These are phyloP conservation scores for Conopomorpha cramerella DNA, from an alignment of 1,140 invertebrate species.

Conservation along the genomic window DNA sequence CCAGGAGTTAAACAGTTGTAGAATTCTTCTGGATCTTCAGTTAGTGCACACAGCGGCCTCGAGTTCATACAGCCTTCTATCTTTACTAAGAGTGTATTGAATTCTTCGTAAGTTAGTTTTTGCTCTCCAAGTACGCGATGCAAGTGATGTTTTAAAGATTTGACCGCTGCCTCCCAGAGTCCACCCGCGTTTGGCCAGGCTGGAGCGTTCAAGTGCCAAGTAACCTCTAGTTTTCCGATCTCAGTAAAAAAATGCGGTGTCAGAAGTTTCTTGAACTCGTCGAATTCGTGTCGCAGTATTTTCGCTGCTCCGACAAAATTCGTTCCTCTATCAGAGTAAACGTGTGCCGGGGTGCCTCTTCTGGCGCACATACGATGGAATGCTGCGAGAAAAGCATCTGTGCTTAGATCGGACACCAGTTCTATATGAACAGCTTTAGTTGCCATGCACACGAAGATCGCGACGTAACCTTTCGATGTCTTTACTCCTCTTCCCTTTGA, in stretches of 20 bases:
- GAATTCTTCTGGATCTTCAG: constrained; percentile 3
- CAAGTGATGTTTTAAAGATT: constrained; percentile 20
- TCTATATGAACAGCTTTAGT: constrained; percentile 3
- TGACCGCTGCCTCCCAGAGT: constrained; percentile 24
- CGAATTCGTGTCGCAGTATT: not conserved
- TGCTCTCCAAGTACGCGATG: constrained; percentile 6
- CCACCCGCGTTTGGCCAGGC: constrained; percentile 6
- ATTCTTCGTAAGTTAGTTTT: constrained; percentile 8
- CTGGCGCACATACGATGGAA: constrained; percentile 28
- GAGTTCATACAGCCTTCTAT: constrained; percentile 18
- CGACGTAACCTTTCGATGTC: constrained; percentile 21
- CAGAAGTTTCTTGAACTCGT: not conserved
- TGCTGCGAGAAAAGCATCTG: constrained; percentile 26
- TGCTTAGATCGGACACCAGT: constrained; percentile 2
- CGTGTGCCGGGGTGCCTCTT: constrained; percentile 17
- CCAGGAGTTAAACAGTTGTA: constrained; percentile 6
- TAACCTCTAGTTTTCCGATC: not conserved
- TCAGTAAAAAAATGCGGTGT: not conserved
- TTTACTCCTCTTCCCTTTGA: constrained; percentile 4
- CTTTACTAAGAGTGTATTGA: constrained; percentile 9
- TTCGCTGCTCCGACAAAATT: constrained; percentile 21
- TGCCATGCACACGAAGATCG: constrained; percentile 7
- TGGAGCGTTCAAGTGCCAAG: constrained; percentile 1
- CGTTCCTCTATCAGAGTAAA: constrained; percentile 24
- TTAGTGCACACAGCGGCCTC: constrained; percentile 17